Base-by-base conservation (phyloP, 53 echinoderm and acorn worm species). In the Stichopus horrens region DNA sequence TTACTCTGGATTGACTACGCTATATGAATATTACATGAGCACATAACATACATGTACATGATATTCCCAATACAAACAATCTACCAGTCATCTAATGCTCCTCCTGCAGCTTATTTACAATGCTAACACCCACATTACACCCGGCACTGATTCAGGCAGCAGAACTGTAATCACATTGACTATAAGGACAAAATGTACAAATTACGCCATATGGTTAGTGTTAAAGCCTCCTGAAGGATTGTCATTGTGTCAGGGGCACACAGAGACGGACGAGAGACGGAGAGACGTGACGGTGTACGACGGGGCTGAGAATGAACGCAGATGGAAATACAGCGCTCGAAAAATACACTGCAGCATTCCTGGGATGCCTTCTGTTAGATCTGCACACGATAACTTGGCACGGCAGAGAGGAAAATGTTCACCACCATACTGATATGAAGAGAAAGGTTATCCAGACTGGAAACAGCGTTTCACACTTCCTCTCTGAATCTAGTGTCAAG, bases 301-400 rank as follows among this genome's bases (percentile, higher is more conserved):
- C 37, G 37, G 37, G 37, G 37, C 37, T 37, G 37, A 37, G 71
- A 13, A 71, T 71, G 21, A 21, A 18, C 81, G 56, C 81, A 81
- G 81, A 81, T 81, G 81, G 81, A 81, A 71, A 81, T 81, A 81
- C 18, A 37, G 37, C 81, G 21, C 81, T 81, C 19, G 55, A 56
- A 56, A 58, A 81, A 58, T 56, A 81, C 22, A 81, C 81, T 11
- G 81, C 81, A 81, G 58, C 81, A 81, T 81, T 81, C 81, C 56
- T 81, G 57, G 53, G 81, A 81, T 81, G 81, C 81, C 81, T 81
- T 81, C 58, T n/a, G 81, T 19, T 58, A 81, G 81, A 81, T 57
- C 81, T 56, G 21, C 58, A 81, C 81, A 16, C 9, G 81, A 81
- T 81, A 56, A 81, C 81, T 77, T 77, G 79, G 79, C 55, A 79